Percentiles rank a stretch among this genome's conserved stretches.
phyloP scores from a whole-genome alignment of 2,113 vertebrate species.

The Indicator maculatus region DNA sequence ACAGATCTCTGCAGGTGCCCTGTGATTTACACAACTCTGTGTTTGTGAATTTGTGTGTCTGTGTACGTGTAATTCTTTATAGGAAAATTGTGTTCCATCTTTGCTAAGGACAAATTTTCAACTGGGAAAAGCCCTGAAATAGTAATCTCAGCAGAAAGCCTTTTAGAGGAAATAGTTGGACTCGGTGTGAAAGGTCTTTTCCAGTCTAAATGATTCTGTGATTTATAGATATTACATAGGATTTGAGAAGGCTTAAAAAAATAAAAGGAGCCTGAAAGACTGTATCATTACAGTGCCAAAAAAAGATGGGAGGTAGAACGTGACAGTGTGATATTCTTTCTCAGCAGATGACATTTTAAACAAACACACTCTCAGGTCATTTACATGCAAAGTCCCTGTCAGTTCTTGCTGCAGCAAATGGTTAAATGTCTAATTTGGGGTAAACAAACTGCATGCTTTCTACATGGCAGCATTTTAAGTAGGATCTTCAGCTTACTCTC shows the following conservation, averaged over 20 bases:
- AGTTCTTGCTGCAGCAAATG: background rate
- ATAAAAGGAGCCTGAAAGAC: background rate
- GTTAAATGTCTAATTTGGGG: background rate
- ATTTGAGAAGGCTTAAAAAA: background rate
- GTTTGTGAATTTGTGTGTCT: background rate
- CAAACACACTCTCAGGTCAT: background rate
- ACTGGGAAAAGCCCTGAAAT: background rate
- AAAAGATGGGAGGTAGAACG: background rate
- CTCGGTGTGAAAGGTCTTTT: background rate
- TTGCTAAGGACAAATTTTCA: background rate
- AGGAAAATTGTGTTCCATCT: background rate
- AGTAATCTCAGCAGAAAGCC: background rate
- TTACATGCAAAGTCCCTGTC: background rate
- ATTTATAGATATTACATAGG: background rate
- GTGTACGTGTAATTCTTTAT: background rate
- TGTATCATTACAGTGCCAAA: background rate
- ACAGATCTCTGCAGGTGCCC: background rate
- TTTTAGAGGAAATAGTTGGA: background rate
- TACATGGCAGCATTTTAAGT: background rate
- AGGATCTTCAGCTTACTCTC: background rate
- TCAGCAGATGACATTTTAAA: background rate
- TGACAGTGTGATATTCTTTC: background rate
- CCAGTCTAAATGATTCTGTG: too few relatives aligned
- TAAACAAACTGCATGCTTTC: background rate
- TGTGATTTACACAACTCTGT: background rate